phyloP scores from a whole-genome alignment of 1,140 invertebrate genomes.

The Drosophila tani region DNA sequence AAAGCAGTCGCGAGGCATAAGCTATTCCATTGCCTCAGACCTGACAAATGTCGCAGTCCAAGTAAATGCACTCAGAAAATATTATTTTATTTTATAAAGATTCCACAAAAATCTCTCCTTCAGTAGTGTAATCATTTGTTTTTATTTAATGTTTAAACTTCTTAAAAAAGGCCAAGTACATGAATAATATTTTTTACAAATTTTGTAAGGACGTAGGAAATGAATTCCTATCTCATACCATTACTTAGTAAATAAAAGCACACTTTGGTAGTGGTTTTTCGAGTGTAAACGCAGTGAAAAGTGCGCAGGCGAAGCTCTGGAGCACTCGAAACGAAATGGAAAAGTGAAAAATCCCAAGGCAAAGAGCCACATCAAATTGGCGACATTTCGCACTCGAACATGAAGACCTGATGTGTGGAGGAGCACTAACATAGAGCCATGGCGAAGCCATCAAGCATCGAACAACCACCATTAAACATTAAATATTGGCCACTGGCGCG shows the following conservation, averaged over 20 bases:
- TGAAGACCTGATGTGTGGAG: conserved; percentile 32
- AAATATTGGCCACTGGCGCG: conserved; percentile 47
- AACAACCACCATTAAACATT: conserved; percentile 22
- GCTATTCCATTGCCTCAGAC: conserved; percentile 32
- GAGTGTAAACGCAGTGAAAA: conserved; percentile 61
- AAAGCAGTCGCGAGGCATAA: conserved; percentile 48
- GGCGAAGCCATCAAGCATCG: conserved; percentile 14
- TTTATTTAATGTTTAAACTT: too few species aligned
- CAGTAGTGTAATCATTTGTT: too few species aligned
- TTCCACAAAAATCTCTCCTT: too few species aligned
- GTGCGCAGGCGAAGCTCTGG: conserved; percentile 53
- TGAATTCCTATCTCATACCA: too few species aligned
- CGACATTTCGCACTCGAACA: conserved; percentile 53
- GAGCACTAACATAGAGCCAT: background rate
- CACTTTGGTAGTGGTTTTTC: background rate
- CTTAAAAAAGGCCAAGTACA: too few species aligned
- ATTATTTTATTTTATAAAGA: background rate
- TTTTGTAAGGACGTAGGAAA: too few species aligned
- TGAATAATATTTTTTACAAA: too few species aligned
- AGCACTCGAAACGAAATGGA: conserved; percentile 47
- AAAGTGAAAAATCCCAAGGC: conserved; percentile 35
- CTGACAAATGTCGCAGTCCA: conserved; percentile 32
- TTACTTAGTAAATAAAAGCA: too few species aligned
- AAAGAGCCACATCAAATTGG: conserved; percentile 38
- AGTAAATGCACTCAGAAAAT: background rate